Evolutionary conservation across 2,797 vertebrate species (phyloP).

Genomic region (Cirrhinus mrigala): DNA sequence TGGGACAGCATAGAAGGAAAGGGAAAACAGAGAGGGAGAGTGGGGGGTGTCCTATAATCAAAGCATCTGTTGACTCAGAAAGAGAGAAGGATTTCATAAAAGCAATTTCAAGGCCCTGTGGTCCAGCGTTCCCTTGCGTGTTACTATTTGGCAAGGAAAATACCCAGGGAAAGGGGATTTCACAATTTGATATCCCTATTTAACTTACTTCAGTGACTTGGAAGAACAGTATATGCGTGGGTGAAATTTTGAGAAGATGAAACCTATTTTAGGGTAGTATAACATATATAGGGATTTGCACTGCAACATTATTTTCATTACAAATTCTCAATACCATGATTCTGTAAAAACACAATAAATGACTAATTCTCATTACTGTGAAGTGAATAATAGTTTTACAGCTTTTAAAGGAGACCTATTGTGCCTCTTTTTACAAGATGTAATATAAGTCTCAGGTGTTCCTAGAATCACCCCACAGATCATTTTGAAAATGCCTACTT

Average conservation of each 20-base stretch:
- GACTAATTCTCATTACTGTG: not conserved
- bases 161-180: not conserved
- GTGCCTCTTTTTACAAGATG: no score
- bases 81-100: conserved; percentile 12
- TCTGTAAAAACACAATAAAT: not conserved
- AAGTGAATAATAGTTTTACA: not conserved
- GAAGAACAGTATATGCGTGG: not conserved
- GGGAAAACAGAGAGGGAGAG: conserved; percentile 47
- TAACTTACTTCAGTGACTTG: not conserved
- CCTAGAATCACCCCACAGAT: no score
- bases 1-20: conserved; percentile 49
- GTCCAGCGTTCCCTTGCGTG: not conserved
- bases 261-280: not conserved
- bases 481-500: no score
- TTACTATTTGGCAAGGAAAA: conserved; percentile 26
- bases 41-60: not conserved
- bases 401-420: not conserved
- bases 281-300: not conserved
- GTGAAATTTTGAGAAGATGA: not conserved
- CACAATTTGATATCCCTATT: not conserved
- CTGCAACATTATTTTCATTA: not conserved
- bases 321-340: not conserved
- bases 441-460: no score
- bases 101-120: conserved; percentile 24
- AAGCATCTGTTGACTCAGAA: conserved; percentile 7